Evolutionary conservation across 2,113 vertebrate species (phyloP), one percentile per base, ranked within the genome.

Genomic region (Ptilorrhoa leucosticta): DNA sequence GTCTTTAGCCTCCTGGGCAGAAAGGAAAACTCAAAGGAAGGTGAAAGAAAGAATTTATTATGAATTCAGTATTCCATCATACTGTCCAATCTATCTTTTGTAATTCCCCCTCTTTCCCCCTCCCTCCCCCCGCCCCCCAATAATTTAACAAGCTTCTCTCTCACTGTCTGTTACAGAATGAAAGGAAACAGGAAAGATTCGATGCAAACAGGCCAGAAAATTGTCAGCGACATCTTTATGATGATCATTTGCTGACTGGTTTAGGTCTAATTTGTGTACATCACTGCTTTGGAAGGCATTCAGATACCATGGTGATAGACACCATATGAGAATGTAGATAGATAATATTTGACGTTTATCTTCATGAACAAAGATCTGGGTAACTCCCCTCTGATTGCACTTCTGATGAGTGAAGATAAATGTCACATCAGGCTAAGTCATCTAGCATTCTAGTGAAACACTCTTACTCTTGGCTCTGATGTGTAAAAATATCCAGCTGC

Each of bases 341-440:
- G 95, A 97, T 91, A 97, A 83, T 72, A 90, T 94, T 90, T 97
- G 94, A 97, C 94, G 81, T 88, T 96, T 96, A 96, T 93, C 96
- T 96, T 86, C 88, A 75, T 33, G 48, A 94, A 93, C 79, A 87
- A 91, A 95, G 71, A 81, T 77, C 60, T 81, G 76, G 91, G 92
- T 93, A 96, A 96, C 96, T 93, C 94, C 92, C 79, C 80, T 89
- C 64, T 89, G 85, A 92, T 51, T 93, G 83, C 93, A 90, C 76
- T 92, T 90, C 60, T 94, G 92, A 96, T 89, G 92, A 78, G 92
- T 64, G 72, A 95, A 96, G 85, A 89, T 75, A 96, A 95, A 94
- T 93, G 88, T 94, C 96, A 92, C 85, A 95, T 94, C 88, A 90
- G 72, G 92, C 90, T 96, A 95, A 95, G 44, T 71, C 51, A 93